phyloP scores from a whole-genome alignment of 2,797 vertebrate genomes.

The Danio albolineatus region DNA sequence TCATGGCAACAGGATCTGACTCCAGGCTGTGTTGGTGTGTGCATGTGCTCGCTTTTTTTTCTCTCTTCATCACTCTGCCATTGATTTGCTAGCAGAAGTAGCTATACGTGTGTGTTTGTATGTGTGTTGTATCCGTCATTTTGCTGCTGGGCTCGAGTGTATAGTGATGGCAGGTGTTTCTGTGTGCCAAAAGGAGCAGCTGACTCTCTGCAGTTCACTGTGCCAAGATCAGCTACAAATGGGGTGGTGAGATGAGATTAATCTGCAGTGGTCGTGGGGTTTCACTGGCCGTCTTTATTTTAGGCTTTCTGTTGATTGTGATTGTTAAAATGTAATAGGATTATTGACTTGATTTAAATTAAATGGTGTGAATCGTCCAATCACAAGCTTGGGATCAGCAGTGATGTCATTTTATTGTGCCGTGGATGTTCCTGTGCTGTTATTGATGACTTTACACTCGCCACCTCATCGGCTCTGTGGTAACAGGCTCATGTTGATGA shows the following conservation, averaged over 20 bases:
- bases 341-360: not conserved
- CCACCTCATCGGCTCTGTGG: slow-evolving; percentile 34
- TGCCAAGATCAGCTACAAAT: slow-evolving; percentile 36
- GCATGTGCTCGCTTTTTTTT: slow-evolving; percentile 42
- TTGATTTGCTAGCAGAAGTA: not conserved
- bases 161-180: slow-evolving; percentile 15
- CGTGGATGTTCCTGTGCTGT: not conserved
- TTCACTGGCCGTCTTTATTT: not conserved
- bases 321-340: not conserved
- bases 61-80: slow-evolving; percentile 14
- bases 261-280: not conserved
- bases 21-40: slow-evolving; percentile 57
- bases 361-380: not conserved
- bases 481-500: slow-evolving; percentile 36
- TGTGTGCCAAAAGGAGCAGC: slow-evolving; percentile 40
- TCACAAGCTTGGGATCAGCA: slow-evolving; percentile 19
- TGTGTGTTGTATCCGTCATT: slow-evolving; percentile 8
- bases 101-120: not conserved
- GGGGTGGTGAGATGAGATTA: slow-evolving; percentile 6
- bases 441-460: slow-evolving; percentile 34
- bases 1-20: slow-evolving; percentile 85
- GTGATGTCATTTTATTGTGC: slow-evolving; percentile 55
- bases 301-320: not conserved
- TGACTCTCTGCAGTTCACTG: slow-evolving; percentile 32
- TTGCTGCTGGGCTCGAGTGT: not conserved